Base-by-base conservation (phyloP, 1,140 invertebrate species). In the Zaprionus vittiger region DNA sequence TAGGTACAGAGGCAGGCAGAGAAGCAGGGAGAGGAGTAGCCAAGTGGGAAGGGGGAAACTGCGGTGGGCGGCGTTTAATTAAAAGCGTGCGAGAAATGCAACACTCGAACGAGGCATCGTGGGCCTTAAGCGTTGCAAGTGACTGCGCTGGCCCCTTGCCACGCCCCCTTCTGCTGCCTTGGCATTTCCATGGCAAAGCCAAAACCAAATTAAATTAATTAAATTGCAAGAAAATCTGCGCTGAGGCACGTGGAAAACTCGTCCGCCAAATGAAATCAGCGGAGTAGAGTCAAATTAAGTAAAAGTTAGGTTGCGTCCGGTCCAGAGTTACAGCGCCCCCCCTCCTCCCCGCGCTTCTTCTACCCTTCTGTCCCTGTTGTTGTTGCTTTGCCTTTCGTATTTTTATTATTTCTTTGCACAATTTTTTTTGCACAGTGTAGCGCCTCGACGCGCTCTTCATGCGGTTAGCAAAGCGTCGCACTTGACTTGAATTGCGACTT, bases 131-230 rank as follows among this genome's bases (percentile, higher is more conserved):
- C 26, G 34, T 14, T 24, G 47, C 31, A 60, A 61, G 55, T 68
- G 64, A 60, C 56, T 44, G 44, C 41, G 15, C 5, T 31, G 31
- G 38, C 4, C 12, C 38, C 22, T 38, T 17, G 14, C 17, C 11
- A 34, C 12, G 41, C 28, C 47, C 4, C 34, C 54, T 22, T 4
- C 55, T 37, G 20, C 37, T 14, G 20, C 55, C 11, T 28, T 44
- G 57, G 57, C 26, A 75, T 69, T 69, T 57, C 56, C 64, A 61
- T 61, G 56, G 17, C 54, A 44, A 7, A 22, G 54, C 66, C 61
- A 82, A 81, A 81, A 79, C 57, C 73, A 83, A 87, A 87, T 89
- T 83, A 89, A 87, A 87, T 87, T 87, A 89, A 87, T 87, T 87
- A 84, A 87, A 89, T 82, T 74, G 76, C 66, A 67, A 71, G 76